phyloP scores from a whole-genome alignment of 2,113 vertebrate species.

The Tichodroma muraria region DNA sequence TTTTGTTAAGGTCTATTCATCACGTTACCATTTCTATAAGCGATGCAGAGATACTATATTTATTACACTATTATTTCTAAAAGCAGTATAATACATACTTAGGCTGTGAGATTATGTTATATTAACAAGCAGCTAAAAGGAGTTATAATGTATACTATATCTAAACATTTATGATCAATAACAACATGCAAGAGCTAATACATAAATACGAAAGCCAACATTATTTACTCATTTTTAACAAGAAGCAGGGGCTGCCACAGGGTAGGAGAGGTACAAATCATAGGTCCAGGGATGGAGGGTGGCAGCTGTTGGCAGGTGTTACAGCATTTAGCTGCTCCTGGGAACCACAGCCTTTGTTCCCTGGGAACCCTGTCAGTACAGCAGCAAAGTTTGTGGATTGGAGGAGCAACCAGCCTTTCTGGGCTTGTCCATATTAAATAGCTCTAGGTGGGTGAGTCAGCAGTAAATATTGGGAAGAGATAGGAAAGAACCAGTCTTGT shows the following conservation, averaged over 20 bases:
- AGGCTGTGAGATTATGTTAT: too few relatives aligned
- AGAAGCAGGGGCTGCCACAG: not conserved
- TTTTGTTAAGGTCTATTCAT: too few relatives aligned
- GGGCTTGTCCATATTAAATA: not conserved
- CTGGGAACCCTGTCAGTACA: not conserved
- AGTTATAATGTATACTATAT: too few relatives aligned
- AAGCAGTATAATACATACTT: too few relatives aligned
- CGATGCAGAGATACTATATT: too few relatives aligned
- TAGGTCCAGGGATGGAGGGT: rapidly evolving
- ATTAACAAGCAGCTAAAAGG: too few relatives aligned
- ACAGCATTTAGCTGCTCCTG: not conserved
- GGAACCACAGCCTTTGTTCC: not conserved
- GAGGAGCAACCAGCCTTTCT: not conserved
- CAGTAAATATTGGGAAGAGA: not conserved
- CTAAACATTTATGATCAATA: too few relatives aligned
- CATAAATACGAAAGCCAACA: too few relatives aligned
- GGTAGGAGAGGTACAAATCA: not conserved
- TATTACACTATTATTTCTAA: too few relatives aligned
- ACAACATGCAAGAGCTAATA: too few relatives aligned
- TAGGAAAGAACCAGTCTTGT: not conserved
- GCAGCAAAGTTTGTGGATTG: not conserved
- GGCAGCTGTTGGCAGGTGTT: not conserved
- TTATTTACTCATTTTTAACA: too few relatives aligned
- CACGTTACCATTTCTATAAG: too few relatives aligned
- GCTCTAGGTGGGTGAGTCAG: not conserved